These are phyloP conservation scores for Drosophila kepulauana DNA, from an alignment of 1,140 invertebrate genomes.

Conservation along the genomic window DNA sequence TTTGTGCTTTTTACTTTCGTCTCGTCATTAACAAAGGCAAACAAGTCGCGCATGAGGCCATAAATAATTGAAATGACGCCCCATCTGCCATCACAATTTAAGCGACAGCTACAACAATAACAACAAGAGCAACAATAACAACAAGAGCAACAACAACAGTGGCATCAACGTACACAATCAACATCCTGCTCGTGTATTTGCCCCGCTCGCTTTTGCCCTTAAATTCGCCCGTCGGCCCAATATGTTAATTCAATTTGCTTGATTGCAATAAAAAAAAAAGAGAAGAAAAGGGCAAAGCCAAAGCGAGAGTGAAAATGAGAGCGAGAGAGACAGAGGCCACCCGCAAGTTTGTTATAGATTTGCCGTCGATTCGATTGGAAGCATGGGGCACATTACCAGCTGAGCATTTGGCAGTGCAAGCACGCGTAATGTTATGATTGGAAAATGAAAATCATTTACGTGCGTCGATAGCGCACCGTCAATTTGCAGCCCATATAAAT, in stretches of 20 bases:
- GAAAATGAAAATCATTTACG: conserved; percentile 84
- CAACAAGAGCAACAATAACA: conserved; percentile 19
- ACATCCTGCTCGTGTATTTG: conserved; percentile 31
- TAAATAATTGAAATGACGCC: conserved; percentile 69
- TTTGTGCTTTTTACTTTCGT: conserved; percentile 60
- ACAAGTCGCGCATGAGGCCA: conserved; percentile 65
- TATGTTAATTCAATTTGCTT: conserved; percentile 78
- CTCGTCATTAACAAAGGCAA: conserved; percentile 73
- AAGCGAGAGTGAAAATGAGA: conserved; percentile 25
- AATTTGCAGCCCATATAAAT: conserved; percentile 76
- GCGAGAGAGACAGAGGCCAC: conserved; percentile 1
- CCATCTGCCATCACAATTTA: conserved; percentile 67
- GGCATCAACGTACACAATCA: conserved; percentile 32
- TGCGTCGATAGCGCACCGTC: conserved; percentile 57
- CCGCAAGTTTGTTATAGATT: conserved; percentile 23
- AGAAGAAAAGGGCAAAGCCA: conserved; percentile 24
- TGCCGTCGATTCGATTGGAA: background rate
- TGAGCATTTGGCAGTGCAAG: conserved; percentile 71
- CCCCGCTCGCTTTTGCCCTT: conserved; percentile 21
- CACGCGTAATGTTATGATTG: conserved; percentile 80
- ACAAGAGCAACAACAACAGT: conserved; percentile 22
- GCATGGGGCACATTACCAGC: conserved; percentile 33
- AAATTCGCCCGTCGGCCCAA: conserved; percentile 54
- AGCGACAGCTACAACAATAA: conserved; percentile 42
- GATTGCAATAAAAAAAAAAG: conserved; percentile 62